Percentiles rank a stretch among this genome's conserved stretches.
Conservation (phyloP, 2,113 vertebrate genomes). For the Circaetus gallicus region DNA sequence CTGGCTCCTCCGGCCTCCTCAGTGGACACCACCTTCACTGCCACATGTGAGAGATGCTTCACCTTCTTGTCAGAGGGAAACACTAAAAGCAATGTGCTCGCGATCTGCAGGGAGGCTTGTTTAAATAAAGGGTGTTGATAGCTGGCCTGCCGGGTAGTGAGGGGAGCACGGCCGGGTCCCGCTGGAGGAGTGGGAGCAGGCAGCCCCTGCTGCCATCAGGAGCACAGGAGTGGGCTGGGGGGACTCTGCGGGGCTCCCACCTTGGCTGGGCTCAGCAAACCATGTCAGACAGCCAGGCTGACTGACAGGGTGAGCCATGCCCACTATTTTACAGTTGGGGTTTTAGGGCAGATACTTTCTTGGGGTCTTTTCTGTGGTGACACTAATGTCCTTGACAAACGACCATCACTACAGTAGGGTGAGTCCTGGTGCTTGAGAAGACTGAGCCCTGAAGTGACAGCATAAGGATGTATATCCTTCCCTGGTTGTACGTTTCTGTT, state of each 20-base stretch:
- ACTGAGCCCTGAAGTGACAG: background rate
- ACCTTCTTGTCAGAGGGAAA: background rate
- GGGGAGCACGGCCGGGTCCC: fast-evolving
- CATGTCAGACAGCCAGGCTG: background rate
- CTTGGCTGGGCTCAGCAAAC: background rate
- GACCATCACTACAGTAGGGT: background rate
- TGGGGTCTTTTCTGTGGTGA: background rate
- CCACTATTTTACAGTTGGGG: background rate
- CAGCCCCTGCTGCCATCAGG: background rate
- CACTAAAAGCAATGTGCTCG: fast-evolving
- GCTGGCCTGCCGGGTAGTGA: background rate
- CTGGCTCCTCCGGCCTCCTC: background rate
- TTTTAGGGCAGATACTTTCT: background rate
- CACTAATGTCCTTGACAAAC: background rate
- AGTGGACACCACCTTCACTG: background rate
- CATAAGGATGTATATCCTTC: background rate
- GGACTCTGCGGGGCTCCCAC: background rate
- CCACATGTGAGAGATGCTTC: fast-evolving
- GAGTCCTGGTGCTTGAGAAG: background rate
- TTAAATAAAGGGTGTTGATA: background rate
- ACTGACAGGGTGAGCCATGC: background rate
- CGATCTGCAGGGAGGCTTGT: background rate
- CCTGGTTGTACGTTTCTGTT: background rate
- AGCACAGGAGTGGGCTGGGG: fast-evolving
- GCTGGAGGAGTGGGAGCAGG: background rate